phyloP scores from a whole-genome alignment of 1,140 invertebrate species.

The Leptopilina clavipes region DNA sequence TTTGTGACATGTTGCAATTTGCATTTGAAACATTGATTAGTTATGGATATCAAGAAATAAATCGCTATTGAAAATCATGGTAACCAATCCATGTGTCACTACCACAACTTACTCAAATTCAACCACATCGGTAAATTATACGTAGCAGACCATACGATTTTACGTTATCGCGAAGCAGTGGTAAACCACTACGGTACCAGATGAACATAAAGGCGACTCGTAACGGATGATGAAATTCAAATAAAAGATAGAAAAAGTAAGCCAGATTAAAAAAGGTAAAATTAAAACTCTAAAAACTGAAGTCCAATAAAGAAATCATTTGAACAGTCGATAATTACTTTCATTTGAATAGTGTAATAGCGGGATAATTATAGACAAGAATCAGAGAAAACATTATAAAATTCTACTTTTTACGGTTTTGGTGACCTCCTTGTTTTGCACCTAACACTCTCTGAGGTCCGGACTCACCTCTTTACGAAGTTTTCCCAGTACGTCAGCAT shows the following conservation, averaged over 20 bases:
- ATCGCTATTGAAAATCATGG: neutral
- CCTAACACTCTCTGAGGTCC: too few species aligned
- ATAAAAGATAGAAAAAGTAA: neutral
- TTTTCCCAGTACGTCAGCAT: too few species aligned
- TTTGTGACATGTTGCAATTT: too few species aligned
- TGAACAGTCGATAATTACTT: neutral
- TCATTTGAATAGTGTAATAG: neutral
- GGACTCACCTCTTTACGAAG: too few species aligned
- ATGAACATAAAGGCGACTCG: neutral
- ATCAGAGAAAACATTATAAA: neutral
- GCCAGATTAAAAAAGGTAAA: neutral
- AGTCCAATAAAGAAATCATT: neutral
- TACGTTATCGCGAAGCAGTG: constrained; percentile 26
- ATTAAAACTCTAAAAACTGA: neutral
- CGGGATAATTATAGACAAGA: neutral
- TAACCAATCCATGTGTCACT: neutral
- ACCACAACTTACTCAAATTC: constrained; percentile 2
- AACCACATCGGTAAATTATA: neutral
- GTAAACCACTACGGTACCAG: constrained; percentile 5
- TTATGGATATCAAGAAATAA: neutral
- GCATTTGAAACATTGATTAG: too few species aligned
- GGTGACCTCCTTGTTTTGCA: too few species aligned
- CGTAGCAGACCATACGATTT: neutral
- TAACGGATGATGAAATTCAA: neutral
- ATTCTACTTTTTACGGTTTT: too few species aligned